Evolutionary conservation across 2,113 vertebrate species (phyloP), one percentile per base, ranked within the genome.

Genomic region (Sander lucioperca): DNA sequence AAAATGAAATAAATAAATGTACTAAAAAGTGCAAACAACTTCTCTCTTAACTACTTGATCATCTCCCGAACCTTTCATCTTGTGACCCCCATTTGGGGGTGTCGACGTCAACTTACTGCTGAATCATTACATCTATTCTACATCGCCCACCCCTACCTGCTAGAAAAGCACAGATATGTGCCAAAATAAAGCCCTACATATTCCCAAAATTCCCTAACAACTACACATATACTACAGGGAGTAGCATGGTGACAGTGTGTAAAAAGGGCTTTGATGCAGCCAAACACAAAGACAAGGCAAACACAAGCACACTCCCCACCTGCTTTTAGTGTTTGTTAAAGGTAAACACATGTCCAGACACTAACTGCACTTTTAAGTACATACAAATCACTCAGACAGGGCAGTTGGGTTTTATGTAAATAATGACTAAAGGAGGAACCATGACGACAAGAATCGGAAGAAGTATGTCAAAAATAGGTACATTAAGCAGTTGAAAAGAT

Each of bases 271-370:
- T 39, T 80, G 39, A 48, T 33, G 23, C 11, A 33, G 72, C 53
- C 74, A 65, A 80, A 80, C 82, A 71, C 48, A 9, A 45, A 77
- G 54, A 76, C 77, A 86, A 73, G 11, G 71, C 85, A 89, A 86
- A 93, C 64, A 89, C 9, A 13, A 33, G 66, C 90, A 77, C 75
- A 19, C 88, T 74, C 68, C 87, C 47, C 54, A 57, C 75, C 81
- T 73, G 76, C 69, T 81, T 72, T 3, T 50, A 86, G 70, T 89
- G 85, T 89, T 89, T 88, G 89, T 74, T 57, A 57, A 83, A 85
- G 77, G 83, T 82, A 86, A 88, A 92, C 80, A 87, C 50, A 77
- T 7, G 64, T 71, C 56, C 56, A 45, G 71, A 88, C 84, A 63
- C 77, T 63, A 62, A 69, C 27, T 8, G 39, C 84, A 67, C 77